Base-by-base conservation (phyloP, 2,888 invertebrate species). In the Sinentomon sp. region DNA sequence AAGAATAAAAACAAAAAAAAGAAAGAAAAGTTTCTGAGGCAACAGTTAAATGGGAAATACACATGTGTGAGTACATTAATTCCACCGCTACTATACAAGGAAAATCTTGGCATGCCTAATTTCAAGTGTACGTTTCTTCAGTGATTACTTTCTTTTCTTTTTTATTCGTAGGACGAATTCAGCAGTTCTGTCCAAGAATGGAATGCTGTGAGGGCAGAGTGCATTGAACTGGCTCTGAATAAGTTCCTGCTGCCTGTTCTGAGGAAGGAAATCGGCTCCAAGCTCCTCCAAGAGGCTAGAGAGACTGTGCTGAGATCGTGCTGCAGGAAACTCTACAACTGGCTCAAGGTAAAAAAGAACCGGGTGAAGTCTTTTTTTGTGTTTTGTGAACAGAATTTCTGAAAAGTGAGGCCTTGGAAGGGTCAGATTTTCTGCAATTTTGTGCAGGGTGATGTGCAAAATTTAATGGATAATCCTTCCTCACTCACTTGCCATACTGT, bases 151-250 rank as follows among this genome's bases (percentile, higher is more conserved):
- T 14, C 16, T 6, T 17, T 14, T 17, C 10, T n/a, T 29, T 20
- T 22, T 27, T 12, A 7, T 17, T 22, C 22, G 23, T 34, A 71
- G 64, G 92, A 92, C 54, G 89, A 89, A 53, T 92, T 85, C 53
- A 83, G 83, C 43, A 77, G 77, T 43, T 71, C 72, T 41, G 83
- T 83, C 0, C 75, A 87, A 50, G 83, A 85, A 44, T 97, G 97
- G 97, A 97, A 97, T 55, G 66, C 69, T 2, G 51, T 89, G 30
- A 62, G 97, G 24, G 68, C 69, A 2, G 74, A 80, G 45, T 80
- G 85, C 33, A 74, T 94, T 0, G 76, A 80, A 45, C 59, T 78
- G 38, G 87, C 92, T 0, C 61, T 92, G 30, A 73, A 64, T 16
- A 71, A 75, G 48, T 73, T 87, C 51, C 67, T 97, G 4, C 68